phyloP scores from a whole-genome alignment of 2,797 vertebrate species.

The Salarias fasciatus region DNA sequence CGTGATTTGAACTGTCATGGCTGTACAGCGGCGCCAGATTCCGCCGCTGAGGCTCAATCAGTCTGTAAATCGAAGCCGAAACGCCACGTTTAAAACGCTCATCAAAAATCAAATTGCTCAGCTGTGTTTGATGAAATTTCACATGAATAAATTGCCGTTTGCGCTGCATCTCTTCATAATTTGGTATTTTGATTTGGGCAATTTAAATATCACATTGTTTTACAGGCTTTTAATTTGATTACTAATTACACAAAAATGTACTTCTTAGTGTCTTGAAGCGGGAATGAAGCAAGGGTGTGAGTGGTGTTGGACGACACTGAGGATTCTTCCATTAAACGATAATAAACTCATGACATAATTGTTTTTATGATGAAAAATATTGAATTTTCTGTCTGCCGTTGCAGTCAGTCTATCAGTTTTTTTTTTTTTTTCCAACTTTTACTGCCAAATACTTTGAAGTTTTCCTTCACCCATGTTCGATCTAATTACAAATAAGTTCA shows the following conservation, averaged over 20 bases:
- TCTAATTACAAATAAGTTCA: conserved; percentile 23
- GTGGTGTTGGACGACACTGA: conserved; percentile 1
- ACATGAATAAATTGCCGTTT: conserved; percentile 1
- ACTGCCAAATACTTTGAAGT: background rate
- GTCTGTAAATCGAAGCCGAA: background rate
- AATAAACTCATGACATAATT: conserved; percentile 1
- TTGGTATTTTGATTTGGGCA: conserved; percentile 4
- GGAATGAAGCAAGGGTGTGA: conserved; percentile 4
- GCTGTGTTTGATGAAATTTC: conserved; percentile 9
- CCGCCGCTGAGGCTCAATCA: conserved; percentile 1
- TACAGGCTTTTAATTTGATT: conserved; percentile 16
- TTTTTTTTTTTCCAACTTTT: background rate
- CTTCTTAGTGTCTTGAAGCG: conserved; percentile 7
- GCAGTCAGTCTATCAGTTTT: no score
- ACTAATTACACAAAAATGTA: conserved; percentile 3
- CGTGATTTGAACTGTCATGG: conserved; percentile 24
- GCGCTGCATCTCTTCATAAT: conserved; percentile 3
- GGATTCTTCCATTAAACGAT: conserved; percentile 2
- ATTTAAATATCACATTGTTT: conserved; percentile 13
- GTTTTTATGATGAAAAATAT: background rate
- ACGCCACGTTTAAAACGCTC: conserved; percentile 1
- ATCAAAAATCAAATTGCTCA: conserved; percentile 1
- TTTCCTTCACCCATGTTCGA: conserved; percentile 7
- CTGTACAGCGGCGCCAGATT: background rate
- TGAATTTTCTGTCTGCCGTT: background rate